A percentile compares a stretch with the other conserved stretches of the same genome.
Conservation (phyloP, 2,113 vertebrate species). For the Typhlomys cinereus region DNA sequence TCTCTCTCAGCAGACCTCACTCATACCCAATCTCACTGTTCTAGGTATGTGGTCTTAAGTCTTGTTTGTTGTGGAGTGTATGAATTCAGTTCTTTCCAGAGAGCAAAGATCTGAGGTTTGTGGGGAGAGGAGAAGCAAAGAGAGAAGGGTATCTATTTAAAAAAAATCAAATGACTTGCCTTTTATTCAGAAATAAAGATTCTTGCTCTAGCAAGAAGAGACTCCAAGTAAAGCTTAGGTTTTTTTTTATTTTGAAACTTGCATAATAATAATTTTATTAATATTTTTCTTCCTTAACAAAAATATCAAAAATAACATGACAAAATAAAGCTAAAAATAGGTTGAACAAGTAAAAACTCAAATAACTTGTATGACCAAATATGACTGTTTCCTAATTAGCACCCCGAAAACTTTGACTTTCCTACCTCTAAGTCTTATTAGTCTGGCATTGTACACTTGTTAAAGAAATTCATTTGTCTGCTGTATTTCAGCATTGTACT, state of each 20-base stretch:
- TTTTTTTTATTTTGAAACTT: constrained; percentile 47
- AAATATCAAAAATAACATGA: background rate
- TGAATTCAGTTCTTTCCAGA: constrained; percentile 61
- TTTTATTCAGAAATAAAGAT: constrained; percentile 51
- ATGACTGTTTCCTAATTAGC: background rate
- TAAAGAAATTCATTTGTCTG: constrained; percentile 37
- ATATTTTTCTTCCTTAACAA: constrained; percentile 36
- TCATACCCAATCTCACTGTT: constrained; percentile 68
- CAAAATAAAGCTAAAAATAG: constrained; percentile 41
- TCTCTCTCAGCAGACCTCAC: constrained; percentile 78
- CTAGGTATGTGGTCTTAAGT: constrained; percentile 52
- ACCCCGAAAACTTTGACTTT: background rate
- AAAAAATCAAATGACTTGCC: constrained; percentile 45
- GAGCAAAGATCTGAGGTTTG: constrained; percentile 50
- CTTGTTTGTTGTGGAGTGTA: constrained; percentile 48
- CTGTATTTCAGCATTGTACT: background rate
- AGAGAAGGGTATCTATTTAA: background rate
- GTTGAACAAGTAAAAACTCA: background rate
- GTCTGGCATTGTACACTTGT: background rate
- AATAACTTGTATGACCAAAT: background rate
- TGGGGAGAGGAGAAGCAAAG: background rate
- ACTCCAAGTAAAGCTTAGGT: background rate
- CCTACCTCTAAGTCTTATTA: background rate
- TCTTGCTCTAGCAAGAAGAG: constrained; percentile 24
- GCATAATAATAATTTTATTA: background rate